Evolutionary conservation across 2,888 invertebrate genomes (phyloP).

Genomic region (Machimus rusticus): DNA sequence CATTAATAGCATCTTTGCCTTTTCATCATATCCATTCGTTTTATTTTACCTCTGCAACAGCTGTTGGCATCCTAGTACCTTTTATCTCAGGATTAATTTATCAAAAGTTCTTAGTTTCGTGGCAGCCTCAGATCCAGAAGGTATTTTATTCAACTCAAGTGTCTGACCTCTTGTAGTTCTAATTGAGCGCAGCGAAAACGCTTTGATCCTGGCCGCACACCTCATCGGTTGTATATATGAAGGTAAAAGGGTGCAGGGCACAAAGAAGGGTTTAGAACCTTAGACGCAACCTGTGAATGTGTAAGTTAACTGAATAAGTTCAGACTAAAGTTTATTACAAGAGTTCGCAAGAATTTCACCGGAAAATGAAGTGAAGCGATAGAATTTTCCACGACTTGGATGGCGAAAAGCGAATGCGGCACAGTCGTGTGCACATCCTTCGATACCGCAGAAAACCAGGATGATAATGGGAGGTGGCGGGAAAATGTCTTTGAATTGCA

Average conservation of each 20-base stretch:
- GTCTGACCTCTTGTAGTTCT: background rate
- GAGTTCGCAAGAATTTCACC: slow-evolving; percentile 30
- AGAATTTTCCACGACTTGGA: background rate
- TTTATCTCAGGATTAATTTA: background rate
- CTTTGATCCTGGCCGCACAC: background rate
- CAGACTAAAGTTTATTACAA: slow-evolving; percentile 37
- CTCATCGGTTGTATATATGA: background rate
- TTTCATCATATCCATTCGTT: background rate
- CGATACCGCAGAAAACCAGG: background rate
- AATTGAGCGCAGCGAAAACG: background rate
- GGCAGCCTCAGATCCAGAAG: background rate
- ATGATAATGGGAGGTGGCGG: background rate
- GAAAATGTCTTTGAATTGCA: background rate
- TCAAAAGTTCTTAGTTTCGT: background rate
- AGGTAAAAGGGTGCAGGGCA: background rate
- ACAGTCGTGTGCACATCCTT: slow-evolving; percentile 14
- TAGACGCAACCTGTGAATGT: background rate
- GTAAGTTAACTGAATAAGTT: slow-evolving; percentile 2
- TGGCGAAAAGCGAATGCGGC: background rate
- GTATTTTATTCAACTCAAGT: background rate
- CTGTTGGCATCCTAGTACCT: background rate
- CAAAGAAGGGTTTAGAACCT: too few species aligned
- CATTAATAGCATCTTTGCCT: background rate
- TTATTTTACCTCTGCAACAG: background rate
- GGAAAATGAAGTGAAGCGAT: slow-evolving; percentile 14